Base-by-base conservation (phyloP, 2,797 vertebrate species). In the Phrynocephalus forsythii region DNA sequence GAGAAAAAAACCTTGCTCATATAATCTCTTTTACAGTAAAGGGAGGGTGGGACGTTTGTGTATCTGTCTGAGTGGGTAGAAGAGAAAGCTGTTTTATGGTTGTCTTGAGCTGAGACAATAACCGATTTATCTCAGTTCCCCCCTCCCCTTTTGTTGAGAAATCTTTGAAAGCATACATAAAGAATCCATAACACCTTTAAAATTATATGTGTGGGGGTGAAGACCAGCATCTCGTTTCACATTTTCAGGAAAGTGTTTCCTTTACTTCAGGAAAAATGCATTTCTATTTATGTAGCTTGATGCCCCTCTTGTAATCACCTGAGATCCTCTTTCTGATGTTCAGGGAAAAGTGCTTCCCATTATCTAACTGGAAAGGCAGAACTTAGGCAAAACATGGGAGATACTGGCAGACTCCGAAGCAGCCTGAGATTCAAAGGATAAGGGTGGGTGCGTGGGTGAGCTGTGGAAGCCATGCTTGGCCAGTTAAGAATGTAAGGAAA, bases 1-100 rank as follows among this genome's bases (percentile, higher is more conserved):
- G 93, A 95, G 88, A 15, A 93, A 93, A 95, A 89, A 15, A 6
- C 11, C 52, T 52, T 92, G 78, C 91, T 89, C 94, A 79, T 90
- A 89, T 94, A 91, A 88, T 90, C 89, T 90, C 87, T 60, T 0
- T 84, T 92, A 92, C 89, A 88, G 48, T 28, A 63, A 67, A 75
- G 28, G 86, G 87, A 75, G 72, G 11, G 33, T 82, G 44, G 1
- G 11, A n/a, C 38, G 24, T 76, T 16, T 50, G 63, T 33, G 76
- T 52, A 63, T 72, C 11, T 7, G n/a, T 76, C 28, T 69, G 22
- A 18, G 8, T 85, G 48, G n/a, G 16, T 88, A 63, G 60, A 63
- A 63, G 60, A 20, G 18, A 63, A 63, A 63, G 60, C 60, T 63
- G 60, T 91, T 89, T 84, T 91, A 26, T 89, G 89, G 50, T 24